Base-by-base conservation (phyloP, 2,797 vertebrate species). In the Ficedula albicollis region DNA sequence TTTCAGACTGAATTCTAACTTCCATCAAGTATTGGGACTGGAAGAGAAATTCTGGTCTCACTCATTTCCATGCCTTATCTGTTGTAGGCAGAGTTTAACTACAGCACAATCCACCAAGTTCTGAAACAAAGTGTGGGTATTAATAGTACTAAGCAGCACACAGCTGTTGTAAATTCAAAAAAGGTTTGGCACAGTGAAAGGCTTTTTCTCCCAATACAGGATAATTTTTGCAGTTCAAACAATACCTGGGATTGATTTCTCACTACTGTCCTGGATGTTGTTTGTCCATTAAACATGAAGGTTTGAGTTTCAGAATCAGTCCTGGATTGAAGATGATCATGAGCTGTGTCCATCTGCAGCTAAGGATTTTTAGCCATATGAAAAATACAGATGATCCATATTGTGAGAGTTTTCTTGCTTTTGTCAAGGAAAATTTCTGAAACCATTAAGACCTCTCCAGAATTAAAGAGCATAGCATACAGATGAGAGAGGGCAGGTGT, bases 181-280 rank as follows among this genome's bases (percentile, higher is more conserved):
- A 54, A 95, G 19, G 10, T 13, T 36, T 55, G 38, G 11, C 38
- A 86, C 5, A 27, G 12, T 0, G 5, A 62, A 81, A 68, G 16
- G 1, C 15, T 32, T n/a, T 6, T 68, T 81, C 7, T 82, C 5
- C 15, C 13, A 62, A 0, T 19, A 17, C 25, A 67, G 11, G 5
- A 14, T 46, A 52, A n/a, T 34, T 55, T 46, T 80, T 73, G 26
- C 13, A 43, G 12, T 29, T 36, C 29, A 67, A 46, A 21, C 13
- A 30, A 68, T 92, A 96, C 55, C 89, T 94, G 62, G 29, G 86
- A 92, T 10, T 90, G 91, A 69, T 91, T 95, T 21, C 76, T 67
- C 23, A 15, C 17, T 5, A 1, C 6, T 30, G 27, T 10, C 3
- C 6, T 80, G 15, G 52, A 15, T 30, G 14, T 15, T 25, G 0